phyloP scores from a whole-genome alignment of 2,113 vertebrate genomes.

The Ramphastos sulfuratus region DNA sequence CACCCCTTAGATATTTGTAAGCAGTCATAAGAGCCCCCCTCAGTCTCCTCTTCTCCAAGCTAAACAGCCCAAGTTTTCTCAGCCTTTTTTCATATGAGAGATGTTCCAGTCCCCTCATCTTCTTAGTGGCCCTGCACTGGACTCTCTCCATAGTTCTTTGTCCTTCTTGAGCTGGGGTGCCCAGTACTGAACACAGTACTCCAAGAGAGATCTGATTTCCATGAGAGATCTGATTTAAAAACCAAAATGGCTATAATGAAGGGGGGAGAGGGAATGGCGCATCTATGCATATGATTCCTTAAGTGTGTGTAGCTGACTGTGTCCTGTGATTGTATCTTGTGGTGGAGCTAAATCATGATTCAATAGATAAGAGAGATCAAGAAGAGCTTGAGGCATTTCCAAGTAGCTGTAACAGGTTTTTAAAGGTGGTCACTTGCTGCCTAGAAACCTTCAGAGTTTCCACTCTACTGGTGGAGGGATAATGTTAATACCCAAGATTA shows the following conservation, averaged over 20 bases:
- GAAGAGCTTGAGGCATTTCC: background rate
- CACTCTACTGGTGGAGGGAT: accelerated
- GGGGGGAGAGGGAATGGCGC: background rate
- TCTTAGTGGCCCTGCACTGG: no score
- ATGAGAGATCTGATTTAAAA: background rate
- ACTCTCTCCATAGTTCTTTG: no score
- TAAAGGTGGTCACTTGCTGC: background rate
- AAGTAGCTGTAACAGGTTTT: background rate
- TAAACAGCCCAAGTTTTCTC: no score
- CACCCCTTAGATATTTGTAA: no score
- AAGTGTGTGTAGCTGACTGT: background rate
- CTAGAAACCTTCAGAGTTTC: background rate
- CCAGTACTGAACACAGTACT: no score
- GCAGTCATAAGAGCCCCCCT: no score
- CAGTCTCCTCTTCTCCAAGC: no score
- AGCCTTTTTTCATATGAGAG: no score
- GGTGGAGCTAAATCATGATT: background rate
- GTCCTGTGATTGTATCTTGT: background rate
- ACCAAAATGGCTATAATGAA: background rate
- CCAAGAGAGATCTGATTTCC: no score
- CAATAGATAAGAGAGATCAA: background rate
- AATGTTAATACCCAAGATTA: background rate
- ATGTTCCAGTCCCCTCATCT: no score
- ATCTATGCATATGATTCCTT: background rate
- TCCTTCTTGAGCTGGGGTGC: no score